Percentiles rank a stretch among this genome's conserved stretches.
phyloP scores from a whole-genome alignment of 1,140 invertebrate genomes.

The Luehdorfia chinensis region DNA sequence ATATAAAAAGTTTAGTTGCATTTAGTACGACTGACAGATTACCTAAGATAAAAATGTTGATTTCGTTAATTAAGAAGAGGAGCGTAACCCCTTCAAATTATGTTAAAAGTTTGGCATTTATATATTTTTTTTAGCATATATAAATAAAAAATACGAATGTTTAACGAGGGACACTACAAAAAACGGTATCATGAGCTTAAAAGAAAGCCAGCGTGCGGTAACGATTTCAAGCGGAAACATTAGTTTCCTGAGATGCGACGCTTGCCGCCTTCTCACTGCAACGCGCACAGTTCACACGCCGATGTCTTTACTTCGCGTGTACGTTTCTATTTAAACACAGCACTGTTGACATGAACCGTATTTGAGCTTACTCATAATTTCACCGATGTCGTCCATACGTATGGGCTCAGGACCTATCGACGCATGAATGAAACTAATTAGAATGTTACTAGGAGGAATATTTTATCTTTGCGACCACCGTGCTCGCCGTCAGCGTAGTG shows the following conservation, averaged over 20 bases:
- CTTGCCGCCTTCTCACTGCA: slow-evolving; percentile 19
- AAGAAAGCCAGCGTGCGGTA: too few relatives aligned
- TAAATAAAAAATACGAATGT: too few relatives aligned
- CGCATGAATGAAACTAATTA: slow-evolving; percentile 13
- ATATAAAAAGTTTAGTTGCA: too few relatives aligned
- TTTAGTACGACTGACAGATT: too few relatives aligned
- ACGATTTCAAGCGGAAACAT: slow-evolving; percentile 52
- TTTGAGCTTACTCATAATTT: not conserved
- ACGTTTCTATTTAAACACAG: slow-evolving; percentile 35
- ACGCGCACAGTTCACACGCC: slow-evolving; percentile 42
- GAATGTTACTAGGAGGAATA: slow-evolving; percentile 7
- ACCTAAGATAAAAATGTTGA: too few relatives aligned
- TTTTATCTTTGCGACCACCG: slow-evolving; percentile 10
- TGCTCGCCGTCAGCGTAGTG: not conserved
- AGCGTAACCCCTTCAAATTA: too few relatives aligned
- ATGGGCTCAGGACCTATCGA: slow-evolving; percentile 1
- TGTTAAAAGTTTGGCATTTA: too few relatives aligned
- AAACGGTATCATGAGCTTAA: too few relatives aligned
- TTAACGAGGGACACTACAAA: too few relatives aligned
- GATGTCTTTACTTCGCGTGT: slow-evolving; percentile 34
- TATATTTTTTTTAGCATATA: too few relatives aligned
- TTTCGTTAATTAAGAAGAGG: too few relatives aligned
- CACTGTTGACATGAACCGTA: slow-evolving; percentile 32
- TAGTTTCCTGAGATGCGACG: slow-evolving; percentile 47
- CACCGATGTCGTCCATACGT: slow-evolving; percentile 2